A percentile compares a stretch with the other conserved stretches of the same genome.
Evolutionary conservation across 2,113 vertebrate genomes (phyloP).

Genomic region (Macquaria ambigua): DNA sequence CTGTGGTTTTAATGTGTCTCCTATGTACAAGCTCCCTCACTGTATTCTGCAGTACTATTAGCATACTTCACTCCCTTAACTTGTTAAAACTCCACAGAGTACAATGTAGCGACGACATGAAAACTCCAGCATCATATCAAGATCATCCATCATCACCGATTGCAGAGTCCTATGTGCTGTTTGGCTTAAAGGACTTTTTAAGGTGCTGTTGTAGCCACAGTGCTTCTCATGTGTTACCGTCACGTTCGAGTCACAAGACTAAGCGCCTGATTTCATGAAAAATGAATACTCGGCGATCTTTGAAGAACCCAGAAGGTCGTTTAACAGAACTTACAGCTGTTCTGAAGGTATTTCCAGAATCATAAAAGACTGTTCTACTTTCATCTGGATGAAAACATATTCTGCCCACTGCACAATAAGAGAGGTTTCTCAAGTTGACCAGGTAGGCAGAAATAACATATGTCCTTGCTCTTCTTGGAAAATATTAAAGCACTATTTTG

Average conservation of each 20-base stretch:
- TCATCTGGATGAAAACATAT: not conserved
- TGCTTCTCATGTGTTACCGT: constrained; percentile 3
- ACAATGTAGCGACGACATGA: constrained; percentile 74
- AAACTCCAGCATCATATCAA: constrained; percentile 37
- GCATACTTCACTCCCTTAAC: constrained; percentile 13
- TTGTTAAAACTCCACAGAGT: constrained; percentile 44
- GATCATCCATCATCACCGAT: constrained; percentile 11
- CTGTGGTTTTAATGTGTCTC: constrained; percentile 67
- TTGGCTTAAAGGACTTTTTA: constrained; percentile 21
- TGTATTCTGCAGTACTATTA: constrained; percentile 38
- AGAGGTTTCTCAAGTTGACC: not conserved
- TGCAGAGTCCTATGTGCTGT: constrained; percentile 17
- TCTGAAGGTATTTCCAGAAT: not conserved
- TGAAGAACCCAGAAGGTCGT: not conserved
- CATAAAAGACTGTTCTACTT: not conserved
- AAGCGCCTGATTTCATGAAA: not conserved
- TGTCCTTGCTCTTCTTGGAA: not conserved
- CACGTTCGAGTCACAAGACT: not conserved
- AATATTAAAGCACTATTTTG: not conserved
- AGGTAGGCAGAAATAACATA: too few relatives aligned
- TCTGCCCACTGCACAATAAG: not conserved
- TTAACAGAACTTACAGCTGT: not conserved
- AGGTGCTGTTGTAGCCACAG: constrained; percentile 38
- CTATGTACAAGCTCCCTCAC: constrained; percentile 41
- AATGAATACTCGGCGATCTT: not conserved